Evolutionary conservation across 1,140 invertebrate genomes (phyloP).

Genomic region (Lerema accius): DNA sequence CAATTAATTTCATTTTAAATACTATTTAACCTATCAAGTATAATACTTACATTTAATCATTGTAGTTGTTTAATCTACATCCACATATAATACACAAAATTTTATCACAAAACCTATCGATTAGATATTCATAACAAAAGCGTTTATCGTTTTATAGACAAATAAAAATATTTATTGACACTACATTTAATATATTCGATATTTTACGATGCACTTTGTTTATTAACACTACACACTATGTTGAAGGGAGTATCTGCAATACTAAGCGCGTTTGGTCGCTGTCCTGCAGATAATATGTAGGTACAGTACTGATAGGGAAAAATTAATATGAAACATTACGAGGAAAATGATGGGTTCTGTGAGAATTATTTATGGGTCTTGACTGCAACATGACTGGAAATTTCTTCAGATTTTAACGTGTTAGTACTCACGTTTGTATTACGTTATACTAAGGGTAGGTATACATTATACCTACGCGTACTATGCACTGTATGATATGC

Average conservation of each 20-base stretch:
- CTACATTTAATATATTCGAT: too few relatives aligned
- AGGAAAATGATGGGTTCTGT: background rate
- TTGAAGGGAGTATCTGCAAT: conserved; percentile 7
- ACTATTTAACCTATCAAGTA: too few relatives aligned
- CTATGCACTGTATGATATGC: too few relatives aligned
- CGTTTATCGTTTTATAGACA: too few relatives aligned
- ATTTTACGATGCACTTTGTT: conserved; percentile 1
- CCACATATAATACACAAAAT: too few relatives aligned
- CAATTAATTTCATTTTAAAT: too few relatives aligned
- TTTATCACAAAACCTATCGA: too few relatives aligned
- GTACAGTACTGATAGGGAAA: conserved; percentile 42
- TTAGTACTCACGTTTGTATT: too few relatives aligned
- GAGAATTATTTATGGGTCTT: background rate
- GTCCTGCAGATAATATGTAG: conserved; percentile 24
- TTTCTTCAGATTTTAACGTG: too few relatives aligned
- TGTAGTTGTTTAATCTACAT: background rate
- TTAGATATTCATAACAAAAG: background rate
- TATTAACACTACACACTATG: background rate
- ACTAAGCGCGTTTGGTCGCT: conserved; percentile 18
- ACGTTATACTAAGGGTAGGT: too few relatives aligned
- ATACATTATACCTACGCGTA: too few relatives aligned
- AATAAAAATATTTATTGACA: too few relatives aligned
- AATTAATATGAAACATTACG: conserved; percentile 16
- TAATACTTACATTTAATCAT: conserved; percentile 49
- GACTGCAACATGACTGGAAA: background rate